Evolutionary conservation across 30 jellyfish, hydroid and myxozoan genomes (phyloP), one percentile per base, ranked within the genome.

Genomic region (Cassiopea andromeda): DNA sequence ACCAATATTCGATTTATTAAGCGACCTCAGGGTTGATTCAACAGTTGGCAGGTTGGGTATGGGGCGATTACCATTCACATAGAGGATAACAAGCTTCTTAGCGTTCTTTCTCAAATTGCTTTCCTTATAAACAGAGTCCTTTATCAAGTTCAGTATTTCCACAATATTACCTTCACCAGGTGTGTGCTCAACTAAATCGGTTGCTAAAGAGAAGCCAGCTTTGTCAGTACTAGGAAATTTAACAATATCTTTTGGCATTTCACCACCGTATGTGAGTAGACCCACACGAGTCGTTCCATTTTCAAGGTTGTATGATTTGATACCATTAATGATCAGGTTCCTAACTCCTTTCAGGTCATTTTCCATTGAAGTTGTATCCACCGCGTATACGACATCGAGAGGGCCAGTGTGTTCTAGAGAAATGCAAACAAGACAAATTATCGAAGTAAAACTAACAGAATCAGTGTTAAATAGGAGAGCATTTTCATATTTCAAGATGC

Each of bases 271-370:
- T 47, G 69, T 54, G 19, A 81, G 85, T n/a, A 82, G 73, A 44
- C 92, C 97, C 16, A 82, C 16, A 81, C 92, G 69, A 10, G 87
- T 81, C 2, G 74, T 82, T 1, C 97, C 91, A 64, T 69, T 75
- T 13, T 73, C 75, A 1, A 66, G 47, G 46, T 66, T 75, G 68
- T 71, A 71, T 7, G 92, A 84, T 27, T 46, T n/a, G 17, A 81
- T 60, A 3, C 88, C 87, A 74, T 88, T 17, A 9, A 70, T 73
- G 58, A 81, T 47, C 67, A 89, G 73, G 14, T 1, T 60, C 64
- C 77, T 82, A 86, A 81, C 81, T 60, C 71, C 89, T 14, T 64
- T 50, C 12, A 89, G 76, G 38, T 74, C 93, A 17, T 48, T 66
- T 8, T 60, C 18, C 48, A 81, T 7, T 7, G 83, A 50, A 5